A percentile compares a stretch with the other conserved stretches of the same genome.
Evolutionary conservation across 1,140 invertebrate genomes (phyloP).

Genomic region (Alviniconcha marisindica): DNA sequence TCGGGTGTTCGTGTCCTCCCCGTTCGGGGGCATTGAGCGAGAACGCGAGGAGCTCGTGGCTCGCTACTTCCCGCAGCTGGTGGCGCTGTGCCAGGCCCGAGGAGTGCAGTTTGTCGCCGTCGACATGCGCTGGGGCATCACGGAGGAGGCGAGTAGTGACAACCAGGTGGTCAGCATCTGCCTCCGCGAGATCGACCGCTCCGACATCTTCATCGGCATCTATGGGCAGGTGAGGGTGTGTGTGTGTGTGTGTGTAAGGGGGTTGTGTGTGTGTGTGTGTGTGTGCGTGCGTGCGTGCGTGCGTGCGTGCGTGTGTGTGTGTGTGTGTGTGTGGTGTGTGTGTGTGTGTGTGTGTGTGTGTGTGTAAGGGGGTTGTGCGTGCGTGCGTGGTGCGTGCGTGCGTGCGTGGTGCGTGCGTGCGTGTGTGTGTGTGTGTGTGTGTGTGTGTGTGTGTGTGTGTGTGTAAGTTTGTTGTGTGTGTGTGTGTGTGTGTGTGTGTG

Average conservation of each 20-base stretch:
- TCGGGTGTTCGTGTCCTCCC: constrained; percentile 71
- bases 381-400: background rate
- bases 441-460: background rate
- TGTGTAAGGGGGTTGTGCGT: background rate
- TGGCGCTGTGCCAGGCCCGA: constrained; percentile 61
- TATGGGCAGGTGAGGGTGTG: constrained; percentile 66
- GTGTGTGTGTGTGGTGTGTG: background rate
- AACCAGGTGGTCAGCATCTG: constrained; percentile 69
- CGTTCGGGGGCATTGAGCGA: constrained; percentile 68
- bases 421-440: constrained; percentile 14
- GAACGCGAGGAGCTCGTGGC: constrained; percentile 67
- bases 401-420: background rate
- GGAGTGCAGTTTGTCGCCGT: constrained; percentile 69
- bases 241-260: too few species aligned
- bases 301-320: background rate
- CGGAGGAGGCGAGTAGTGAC: constrained; percentile 61
- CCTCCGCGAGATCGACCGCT: constrained; percentile 67
- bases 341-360: background rate
- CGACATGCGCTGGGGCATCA: constrained; percentile 73
- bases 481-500: constrained; percentile 2
- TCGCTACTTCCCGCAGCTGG: constrained; percentile 65
- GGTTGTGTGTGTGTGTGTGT: background rate
- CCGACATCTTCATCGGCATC: constrained; percentile 70
- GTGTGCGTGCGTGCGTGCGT: background rate
- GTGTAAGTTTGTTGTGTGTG: background rate